Evolutionary conservation across 2,113 vertebrate species (phyloP), one percentile per base, ranked within the genome.

Genomic region (Corvus cornix): DNA sequence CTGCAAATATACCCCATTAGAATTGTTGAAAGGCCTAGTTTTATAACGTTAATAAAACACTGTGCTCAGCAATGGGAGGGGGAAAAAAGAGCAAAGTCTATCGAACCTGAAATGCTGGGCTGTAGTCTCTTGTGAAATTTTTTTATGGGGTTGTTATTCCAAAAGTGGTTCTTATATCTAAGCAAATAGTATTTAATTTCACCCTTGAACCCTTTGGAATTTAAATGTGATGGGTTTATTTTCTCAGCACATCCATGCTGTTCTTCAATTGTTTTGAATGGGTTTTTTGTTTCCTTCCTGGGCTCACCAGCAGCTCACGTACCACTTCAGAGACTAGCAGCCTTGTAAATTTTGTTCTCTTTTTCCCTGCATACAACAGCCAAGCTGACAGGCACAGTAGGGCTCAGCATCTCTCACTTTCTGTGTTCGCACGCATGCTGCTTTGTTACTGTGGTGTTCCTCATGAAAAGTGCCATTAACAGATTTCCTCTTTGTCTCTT

Each of bases 301-400:
- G 41, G 31, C 43, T 91, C 13, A 7, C 75, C 59, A 82, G 87
- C 74, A 79, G 89, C 23, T 81, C 84, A 52, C 0, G 0, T 24
- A 77, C 70, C 82, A 77, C 75, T 93, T 94, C 82, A 82, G 87
- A 94, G 70, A 83, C 85, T 4, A 91, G 51, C 72, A 88, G 63
- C 72, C 82, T 70, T 90, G 84, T 90, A 83, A 91, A 76, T 87
- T 83, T 58, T 91, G 35, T 78, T 86, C 70, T 76, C 51, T 73
- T 76, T 84, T 87, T 24, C 74, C 55, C 43, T 76, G 55, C 59
- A 37, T 12, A 58, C 84, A 70, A 4, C 74, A 94, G 59, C 87
- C 79, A 89, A 80, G 79, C 70, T 83, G 93, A 88, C 82, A 91
- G 59, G 78, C 93, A 88, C 75, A 70, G 75, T 58, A 62, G 89